Percentiles rank a stretch among this genome's conserved stretches.
phyloP scores from a whole-genome alignment of 2,888 invertebrate genomes.

The Mimachlamys varia region DNA sequence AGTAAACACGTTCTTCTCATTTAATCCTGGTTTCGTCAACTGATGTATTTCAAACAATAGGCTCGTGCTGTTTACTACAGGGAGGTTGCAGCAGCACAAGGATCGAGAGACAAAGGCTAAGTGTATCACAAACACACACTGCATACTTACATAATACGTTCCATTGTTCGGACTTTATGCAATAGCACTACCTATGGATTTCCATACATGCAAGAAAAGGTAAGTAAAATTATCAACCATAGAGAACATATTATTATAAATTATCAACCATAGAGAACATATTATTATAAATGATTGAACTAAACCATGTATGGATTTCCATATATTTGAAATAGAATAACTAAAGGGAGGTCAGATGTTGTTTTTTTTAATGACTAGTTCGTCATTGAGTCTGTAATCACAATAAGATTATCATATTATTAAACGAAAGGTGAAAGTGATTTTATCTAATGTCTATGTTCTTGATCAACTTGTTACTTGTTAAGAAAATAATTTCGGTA shows the following conservation, averaged over 20 bases:
- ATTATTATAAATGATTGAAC: not conserved
- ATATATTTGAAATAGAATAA: not conserved
- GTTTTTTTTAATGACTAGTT: not conserved
- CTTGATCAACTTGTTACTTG: no score
- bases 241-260: not conserved
- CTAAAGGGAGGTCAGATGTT: not conserved
- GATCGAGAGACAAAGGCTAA: not conserved
- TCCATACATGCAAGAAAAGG: not conserved
- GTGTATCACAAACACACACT: not conserved
- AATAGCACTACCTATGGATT: not conserved
- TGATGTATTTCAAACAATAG: slow-evolving; percentile 36
- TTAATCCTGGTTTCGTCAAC: slow-evolving; percentile 36
- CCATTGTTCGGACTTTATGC: not conserved
- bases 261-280: not conserved
- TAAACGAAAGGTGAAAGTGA: not conserved
- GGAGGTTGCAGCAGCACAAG: not conserved
- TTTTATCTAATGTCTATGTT: no score
- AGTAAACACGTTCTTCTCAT: slow-evolving; percentile 26
- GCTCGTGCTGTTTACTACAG: not conserved
- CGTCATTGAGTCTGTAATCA: not conserved
- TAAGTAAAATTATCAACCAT: not conserved
- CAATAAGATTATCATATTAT: not conserved
- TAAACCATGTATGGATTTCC: not conserved
- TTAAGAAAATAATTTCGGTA: no score
- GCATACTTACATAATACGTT: slow-evolving; percentile 8